Percentiles rank a stretch among this genome's conserved stretches.
Conservation (phyloP, 2,113 vertebrate genomes). For the Trogon surrucura region DNA sequence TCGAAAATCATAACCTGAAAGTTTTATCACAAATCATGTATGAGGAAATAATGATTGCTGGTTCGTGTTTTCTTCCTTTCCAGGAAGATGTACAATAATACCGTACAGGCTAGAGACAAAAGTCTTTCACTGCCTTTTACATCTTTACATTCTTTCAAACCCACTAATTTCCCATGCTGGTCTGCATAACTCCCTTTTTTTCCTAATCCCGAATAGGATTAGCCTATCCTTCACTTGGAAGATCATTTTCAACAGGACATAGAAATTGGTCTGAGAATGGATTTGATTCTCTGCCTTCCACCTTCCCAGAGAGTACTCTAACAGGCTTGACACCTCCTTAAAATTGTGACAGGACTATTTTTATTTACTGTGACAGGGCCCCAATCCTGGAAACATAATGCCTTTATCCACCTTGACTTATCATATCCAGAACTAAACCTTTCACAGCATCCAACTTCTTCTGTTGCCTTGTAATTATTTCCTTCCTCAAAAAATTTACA, state of each 20-base stretch:
- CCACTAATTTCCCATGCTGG: background rate
- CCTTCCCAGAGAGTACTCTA: fast-evolving
- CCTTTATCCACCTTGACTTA: background rate
- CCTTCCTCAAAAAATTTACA: background rate
- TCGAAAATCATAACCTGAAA: background rate
- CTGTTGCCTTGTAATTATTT: background rate
- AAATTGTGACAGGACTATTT: background rate
- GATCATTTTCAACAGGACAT: fast-evolving
- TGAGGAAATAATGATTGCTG: background rate
- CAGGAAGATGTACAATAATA: background rate
- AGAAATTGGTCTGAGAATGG: background rate
- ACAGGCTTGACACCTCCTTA: background rate
- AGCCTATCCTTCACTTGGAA: background rate
- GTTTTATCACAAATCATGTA: background rate
- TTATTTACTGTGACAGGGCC: background rate
- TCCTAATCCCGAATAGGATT: background rate
- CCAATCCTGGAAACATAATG: background rate
- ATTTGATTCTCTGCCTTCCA: background rate
- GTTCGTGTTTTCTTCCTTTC: background rate
- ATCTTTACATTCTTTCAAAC: background rate
- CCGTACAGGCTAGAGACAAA: background rate
- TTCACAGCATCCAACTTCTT: background rate
- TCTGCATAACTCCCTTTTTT: background rate
- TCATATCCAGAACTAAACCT: background rate
- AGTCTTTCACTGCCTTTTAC: background rate